A percentile compares a stretch with the other conserved stretches of the same genome.
These are phyloP conservation scores for Saccostrea glomerata DNA, from an alignment of 1,140 invertebrate genomes.

Conservation along the genomic window DNA sequence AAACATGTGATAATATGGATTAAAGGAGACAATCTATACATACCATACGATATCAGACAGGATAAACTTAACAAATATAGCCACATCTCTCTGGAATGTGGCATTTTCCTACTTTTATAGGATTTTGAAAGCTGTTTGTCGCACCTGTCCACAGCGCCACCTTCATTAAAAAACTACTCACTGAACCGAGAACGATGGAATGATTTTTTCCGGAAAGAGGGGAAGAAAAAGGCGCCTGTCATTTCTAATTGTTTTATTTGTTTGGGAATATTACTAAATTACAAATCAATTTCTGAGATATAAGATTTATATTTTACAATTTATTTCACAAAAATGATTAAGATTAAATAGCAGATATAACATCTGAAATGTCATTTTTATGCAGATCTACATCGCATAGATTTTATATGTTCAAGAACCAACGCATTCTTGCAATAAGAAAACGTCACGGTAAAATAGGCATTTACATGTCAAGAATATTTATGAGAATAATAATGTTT, in stretches of 20 bases:
- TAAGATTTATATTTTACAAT: not conserved
- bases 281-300: not conserved
- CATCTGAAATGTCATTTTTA: no score
- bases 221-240: not conserved
- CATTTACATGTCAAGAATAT: no score
- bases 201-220: not conserved
- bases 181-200: not conserved
- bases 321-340: not conserved
- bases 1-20: no score
- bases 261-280: no score
- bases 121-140: conserved; percentile 3
- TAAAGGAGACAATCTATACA: no score
- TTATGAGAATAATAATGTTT: no score
- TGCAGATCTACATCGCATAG: no score
- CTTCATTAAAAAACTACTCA: not conserved
- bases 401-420: no score
- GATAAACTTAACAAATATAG: not conserved
- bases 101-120: not conserved
- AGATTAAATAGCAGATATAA: no score
- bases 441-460: no score
- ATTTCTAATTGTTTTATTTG: not conserved
- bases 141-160: conserved; percentile 24
- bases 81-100: not conserved
- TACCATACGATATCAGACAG: not conserved
- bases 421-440: no score